Evolutionary conservation across 1,140 invertebrate species (phyloP), one percentile per base, ranked within the genome.

Genomic region (Dendrolimus punctatus): DNA sequence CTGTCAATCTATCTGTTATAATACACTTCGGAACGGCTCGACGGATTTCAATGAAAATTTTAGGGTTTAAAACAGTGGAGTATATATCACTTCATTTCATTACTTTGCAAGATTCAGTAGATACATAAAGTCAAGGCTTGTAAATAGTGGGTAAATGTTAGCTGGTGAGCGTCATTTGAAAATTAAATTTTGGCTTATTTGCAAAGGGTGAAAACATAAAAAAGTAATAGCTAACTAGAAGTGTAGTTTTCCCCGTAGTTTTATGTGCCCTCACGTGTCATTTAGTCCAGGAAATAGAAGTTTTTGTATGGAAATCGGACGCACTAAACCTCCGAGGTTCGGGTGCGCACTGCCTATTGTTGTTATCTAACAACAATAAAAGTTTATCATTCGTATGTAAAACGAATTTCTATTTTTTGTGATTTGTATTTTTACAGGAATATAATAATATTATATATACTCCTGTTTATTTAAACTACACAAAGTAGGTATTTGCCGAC

Each of bases 201-300:
- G 6, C 38, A 49, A 49, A 49, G 7, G 7, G 8, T 8, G 45
- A 9, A 46, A 7, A 46, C 10, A 8, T 39, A 49, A 49, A 49
- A 49, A 49, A 49, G 40, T 49, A 49, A 49, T 39, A 39, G 40
- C 47, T 40, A 39, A 49, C 45, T 5, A 46, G 7, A 46, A 10
- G 62, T 64, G 70, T 75, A 81, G 73, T 81, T 81, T 23, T 77
- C 66, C 68, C 68, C 73, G 76, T 67, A 80, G 71, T 85, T 85
- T 85, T 85, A 85, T 83, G 72, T 71, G 56, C 76, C 79, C 78
- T 81, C 76, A 80, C 81, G 70, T 69, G 66, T 61, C 70, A 72
- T 72, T 72, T 72, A 72, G 70, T 52, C 41, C 62, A 67, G 70
- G 70, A 72, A 72, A 72, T 72, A 69, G 70, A 67, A 72, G 70